A percentile compares a stretch with the other conserved stretches of the same genome.
phyloP scores from a whole-genome alignment of 2,888 invertebrate genomes.

The Cheilosia variabilis region DNA sequence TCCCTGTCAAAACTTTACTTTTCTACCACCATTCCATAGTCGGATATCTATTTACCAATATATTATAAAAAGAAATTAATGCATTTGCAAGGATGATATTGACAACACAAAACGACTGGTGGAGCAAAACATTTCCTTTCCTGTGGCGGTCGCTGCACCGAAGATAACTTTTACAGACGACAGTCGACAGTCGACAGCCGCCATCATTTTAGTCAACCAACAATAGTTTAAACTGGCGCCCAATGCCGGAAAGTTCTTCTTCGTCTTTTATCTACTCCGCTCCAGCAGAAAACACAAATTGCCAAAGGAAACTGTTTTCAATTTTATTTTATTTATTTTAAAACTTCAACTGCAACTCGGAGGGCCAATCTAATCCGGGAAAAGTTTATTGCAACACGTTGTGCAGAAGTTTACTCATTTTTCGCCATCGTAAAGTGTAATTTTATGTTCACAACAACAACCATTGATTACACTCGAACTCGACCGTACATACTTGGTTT shows the following conservation, averaged over 20 bases:
- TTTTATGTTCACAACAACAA: constrained; percentile 17
- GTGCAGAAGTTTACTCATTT: constrained; percentile 2
- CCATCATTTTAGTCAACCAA: constrained; percentile 26
- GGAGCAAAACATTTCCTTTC: constrained; percentile 55
- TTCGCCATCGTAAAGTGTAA: constrained; percentile 11
- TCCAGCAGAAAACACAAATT: constrained; percentile 18
- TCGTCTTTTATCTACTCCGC: constrained; percentile 28
- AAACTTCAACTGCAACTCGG: constrained; percentile 2
- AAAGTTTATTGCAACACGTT: constrained; percentile 33
- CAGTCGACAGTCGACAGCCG: background rate
- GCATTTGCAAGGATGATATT: constrained; percentile 29
- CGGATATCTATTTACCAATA: background rate
- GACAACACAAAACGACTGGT: constrained; percentile 34
- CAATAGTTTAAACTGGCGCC: constrained; percentile 43
- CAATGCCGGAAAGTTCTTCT: background rate
- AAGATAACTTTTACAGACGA: constrained; percentile 38
- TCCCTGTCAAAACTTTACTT: background rate
- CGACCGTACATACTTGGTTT: background rate
- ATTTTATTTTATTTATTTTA: background rate
- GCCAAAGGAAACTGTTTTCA: constrained; percentile 2
- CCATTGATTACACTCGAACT: constrained; percentile 24
- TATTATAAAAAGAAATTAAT: constrained; percentile 16
- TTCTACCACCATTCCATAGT: background rate
- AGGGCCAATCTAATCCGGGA: constrained; percentile 19
- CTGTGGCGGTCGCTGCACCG: constrained; percentile 23